phyloP scores from a whole-genome alignment of 2,888 invertebrate species.

The Chrysolina americana region DNA sequence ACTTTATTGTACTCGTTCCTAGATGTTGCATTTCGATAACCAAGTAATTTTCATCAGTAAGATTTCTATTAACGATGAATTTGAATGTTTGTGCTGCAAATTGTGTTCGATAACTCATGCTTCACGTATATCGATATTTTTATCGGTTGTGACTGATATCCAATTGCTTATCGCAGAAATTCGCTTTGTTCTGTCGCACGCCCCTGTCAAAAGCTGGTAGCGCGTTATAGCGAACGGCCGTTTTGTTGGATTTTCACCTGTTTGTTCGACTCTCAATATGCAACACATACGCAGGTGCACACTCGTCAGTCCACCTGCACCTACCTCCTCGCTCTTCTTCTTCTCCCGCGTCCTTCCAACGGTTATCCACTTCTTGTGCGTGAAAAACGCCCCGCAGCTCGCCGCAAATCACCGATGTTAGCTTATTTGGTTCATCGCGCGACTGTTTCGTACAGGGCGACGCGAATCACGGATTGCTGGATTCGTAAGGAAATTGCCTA shows the following conservation, averaged over 20 bases:
- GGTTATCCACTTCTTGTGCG: constrained; percentile 17
- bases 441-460: not conserved
- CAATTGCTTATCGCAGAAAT: not conserved
- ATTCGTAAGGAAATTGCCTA: not conserved
- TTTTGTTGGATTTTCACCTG: constrained; percentile 42
- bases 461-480: not conserved
- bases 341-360: constrained; percentile 12
- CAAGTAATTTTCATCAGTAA: too few species aligned
- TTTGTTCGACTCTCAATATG: constrained; percentile 30
- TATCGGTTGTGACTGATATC: not conserved
- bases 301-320: constrained; percentile 35
- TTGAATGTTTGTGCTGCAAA: too few species aligned
- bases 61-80: too few species aligned
- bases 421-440: constrained; percentile 10
- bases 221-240: constrained; percentile 29
- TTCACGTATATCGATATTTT: too few species aligned
- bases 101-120: too few species aligned
- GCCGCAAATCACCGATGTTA: constrained; percentile 8
- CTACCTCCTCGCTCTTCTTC: constrained; percentile 14
- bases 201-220: constrained; percentile 14
- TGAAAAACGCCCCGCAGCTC: constrained; percentile 19
- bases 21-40: too few species aligned
- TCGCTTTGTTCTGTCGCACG: not conserved
- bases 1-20: too few species aligned
- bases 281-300: constrained; percentile 31